These are phyloP conservation scores for Varecia variegata DNA, from an alignment of 2,797 vertebrate genomes.

Conservation along the genomic window DNA sequence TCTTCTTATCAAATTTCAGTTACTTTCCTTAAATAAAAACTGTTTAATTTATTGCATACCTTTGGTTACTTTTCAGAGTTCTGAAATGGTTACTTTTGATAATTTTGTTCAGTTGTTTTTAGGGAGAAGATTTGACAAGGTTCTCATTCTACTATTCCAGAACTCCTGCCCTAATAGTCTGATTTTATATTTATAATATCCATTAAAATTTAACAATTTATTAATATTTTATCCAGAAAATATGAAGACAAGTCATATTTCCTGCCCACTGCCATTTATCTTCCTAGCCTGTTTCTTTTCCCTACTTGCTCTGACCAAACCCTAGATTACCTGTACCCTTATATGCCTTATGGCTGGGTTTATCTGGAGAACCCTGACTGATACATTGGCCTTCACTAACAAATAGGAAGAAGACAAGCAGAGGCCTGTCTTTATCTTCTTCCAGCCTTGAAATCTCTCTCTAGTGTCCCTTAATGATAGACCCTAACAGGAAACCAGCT, in stretches of 20 bases:
- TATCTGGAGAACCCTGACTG: neutral
- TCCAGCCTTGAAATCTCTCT: neutral
- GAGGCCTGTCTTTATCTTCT: neutral
- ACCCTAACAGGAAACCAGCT: neutral
- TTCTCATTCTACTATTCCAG: neutral
- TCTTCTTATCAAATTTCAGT: neutral
- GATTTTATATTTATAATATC: neutral
- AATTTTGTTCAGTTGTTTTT: neutral
- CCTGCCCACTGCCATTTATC: neutral
- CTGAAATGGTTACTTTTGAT: neutral
- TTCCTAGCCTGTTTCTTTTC: neutral
- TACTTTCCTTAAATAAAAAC: neutral
- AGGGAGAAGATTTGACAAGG: neutral
- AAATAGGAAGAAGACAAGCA: neutral
- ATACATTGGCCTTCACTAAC: neutral
- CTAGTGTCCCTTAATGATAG: neutral
- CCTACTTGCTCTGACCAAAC: neutral
- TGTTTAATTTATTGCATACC: neutral
- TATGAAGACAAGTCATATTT: neutral
- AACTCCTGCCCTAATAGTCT: neutral
- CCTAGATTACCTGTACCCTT: neutral
- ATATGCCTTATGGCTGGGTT: no score
- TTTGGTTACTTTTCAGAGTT: neutral
- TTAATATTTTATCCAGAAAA: neutral
- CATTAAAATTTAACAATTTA: neutral